Base-by-base conservation (phyloP, 2,797 vertebrate species). In the Lepilemur septentrionalis region DNA sequence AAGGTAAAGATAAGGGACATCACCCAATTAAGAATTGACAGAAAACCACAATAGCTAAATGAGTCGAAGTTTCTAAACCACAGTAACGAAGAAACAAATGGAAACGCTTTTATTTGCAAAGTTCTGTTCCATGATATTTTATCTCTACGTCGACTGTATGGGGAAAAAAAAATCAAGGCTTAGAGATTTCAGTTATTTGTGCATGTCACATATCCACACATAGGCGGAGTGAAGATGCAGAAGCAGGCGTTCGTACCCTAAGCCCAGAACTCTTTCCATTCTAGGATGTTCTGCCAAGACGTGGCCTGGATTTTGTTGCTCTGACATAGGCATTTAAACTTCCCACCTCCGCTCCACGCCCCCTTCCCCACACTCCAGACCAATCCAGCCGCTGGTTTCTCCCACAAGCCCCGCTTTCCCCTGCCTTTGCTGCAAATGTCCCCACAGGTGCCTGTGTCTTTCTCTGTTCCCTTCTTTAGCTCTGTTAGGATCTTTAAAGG, bases 271-370 rank as follows among this genome's bases (percentile, higher is more conserved):
- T 12, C 38, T 43, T 25, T 46, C 61, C 28, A 7, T 8, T 41
- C 8, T 2, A 5, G 11, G 35, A 28, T 30, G 28, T 43, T 79
- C 43, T 30, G 32, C 9, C 14, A 17, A 82, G 61, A 32, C 3
- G 11, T 20, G 28, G 4, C 30, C 35, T 83, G 17, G 32, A 46
- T 10, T 23, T 93, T 0, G 8, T 1, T 8, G 32, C 23, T 88
- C 75, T 32, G 8, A 48, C 0, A n/a, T 1, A 2, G 4, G 22
- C 32, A 20, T 32, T 78, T 17, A n/a, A 89, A 8, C 0, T 20
- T 6, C 1, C 20, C 1, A 10, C 0, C 2, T 50, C 41, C 38
- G 2, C 10, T 35, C 7, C 25, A 5, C 13, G 43, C 20, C 10
- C 22, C 22, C 4, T 59, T 25, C 5, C 55, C 30, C 35, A 28